A percentile compares a stretch with the other conserved stretches of the same genome.
These are phyloP conservation scores for Himalopsyche japonica DNA, from an alignment of 2,888 invertebrate genomes.

Conservation along the genomic window DNA sequence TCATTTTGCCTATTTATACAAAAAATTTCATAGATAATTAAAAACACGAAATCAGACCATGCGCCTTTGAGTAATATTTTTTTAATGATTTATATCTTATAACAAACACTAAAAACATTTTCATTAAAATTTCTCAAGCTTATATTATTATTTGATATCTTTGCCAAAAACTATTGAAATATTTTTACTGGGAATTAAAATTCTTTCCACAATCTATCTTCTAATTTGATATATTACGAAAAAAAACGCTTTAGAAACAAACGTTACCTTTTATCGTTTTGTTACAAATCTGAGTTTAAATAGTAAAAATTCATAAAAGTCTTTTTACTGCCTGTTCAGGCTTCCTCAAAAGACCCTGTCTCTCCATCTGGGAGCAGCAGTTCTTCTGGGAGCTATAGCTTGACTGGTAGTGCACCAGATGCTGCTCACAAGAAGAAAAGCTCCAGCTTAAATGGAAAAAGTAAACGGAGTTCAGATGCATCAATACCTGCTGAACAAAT, in stretches of 20 bases:
- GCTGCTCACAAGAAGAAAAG: conserved; percentile 17
- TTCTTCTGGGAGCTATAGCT: conserved; percentile 62
- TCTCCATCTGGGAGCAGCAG: conserved; percentile 63
- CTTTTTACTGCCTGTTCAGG: not conserved
- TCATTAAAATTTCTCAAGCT: not conserved
- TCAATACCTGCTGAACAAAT: conserved; percentile 39
- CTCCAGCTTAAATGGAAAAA: conserved; percentile 13
- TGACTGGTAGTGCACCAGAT: conserved; percentile 47
- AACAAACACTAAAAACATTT: not conserved
- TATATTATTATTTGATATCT: not conserved
- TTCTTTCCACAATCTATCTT: too few relatives aligned
- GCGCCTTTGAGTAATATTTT: too few relatives aligned
- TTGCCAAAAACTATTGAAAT: not conserved
- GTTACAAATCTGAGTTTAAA: too few relatives aligned
- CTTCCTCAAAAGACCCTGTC: conserved; percentile 48
- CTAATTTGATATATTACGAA: too few relatives aligned
- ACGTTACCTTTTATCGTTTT: too few relatives aligned
- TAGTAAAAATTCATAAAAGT: not conserved
- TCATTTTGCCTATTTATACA: too few relatives aligned
- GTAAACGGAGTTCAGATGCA: conserved; percentile 13
- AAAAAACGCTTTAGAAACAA: too few relatives aligned
- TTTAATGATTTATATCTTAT: too few relatives aligned
- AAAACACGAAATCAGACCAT: too few relatives aligned
- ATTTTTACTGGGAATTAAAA: too few relatives aligned
- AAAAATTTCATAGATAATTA: too few relatives aligned